A percentile compares a stretch with the other conserved stretches of the same genome.
Evolutionary conservation across 2,888 invertebrate genomes (phyloP).

Genomic region (Ryuthela nishihirai): DNA sequence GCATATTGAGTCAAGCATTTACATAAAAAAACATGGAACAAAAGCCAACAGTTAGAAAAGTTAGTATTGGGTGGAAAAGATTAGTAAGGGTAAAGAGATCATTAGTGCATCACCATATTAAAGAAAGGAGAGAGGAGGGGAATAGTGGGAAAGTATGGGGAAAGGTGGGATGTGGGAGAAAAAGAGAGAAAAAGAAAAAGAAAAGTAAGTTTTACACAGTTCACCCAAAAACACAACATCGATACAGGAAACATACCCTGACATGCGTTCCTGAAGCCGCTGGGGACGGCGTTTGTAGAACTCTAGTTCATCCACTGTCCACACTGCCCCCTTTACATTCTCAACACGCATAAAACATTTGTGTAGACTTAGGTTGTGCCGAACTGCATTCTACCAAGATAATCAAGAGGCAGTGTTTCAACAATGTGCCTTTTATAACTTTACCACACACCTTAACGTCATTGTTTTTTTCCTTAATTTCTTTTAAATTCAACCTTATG

Average conservation of each 20-base stretch:
- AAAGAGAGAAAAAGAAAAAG: conserved; percentile 16
- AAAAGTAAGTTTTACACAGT: conserved; percentile 15
- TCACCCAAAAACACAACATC: conserved; percentile 14
- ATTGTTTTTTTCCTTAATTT: no score
- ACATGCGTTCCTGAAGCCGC: conserved; percentile 43
- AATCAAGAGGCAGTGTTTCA: conserved; percentile 34
- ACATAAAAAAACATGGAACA: conserved; percentile 7
- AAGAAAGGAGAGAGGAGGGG: conserved; percentile 1
- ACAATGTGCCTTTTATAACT: conserved; percentile 12
- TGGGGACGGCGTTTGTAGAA: conserved; percentile 94
- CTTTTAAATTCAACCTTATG: no score
- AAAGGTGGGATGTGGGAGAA: conserved; percentile 13
- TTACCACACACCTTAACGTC: no score
- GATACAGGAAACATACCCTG: conserved; percentile 41
- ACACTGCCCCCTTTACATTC: conserved; percentile 99
- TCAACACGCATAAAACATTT: conserved; percentile 99
- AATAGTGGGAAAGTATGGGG: background rate
- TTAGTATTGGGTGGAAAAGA: background rate
- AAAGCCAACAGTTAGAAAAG: conserved; percentile 5
- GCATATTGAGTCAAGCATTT: background rate
- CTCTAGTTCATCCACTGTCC: conserved; percentile 99
- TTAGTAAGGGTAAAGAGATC: background rate
- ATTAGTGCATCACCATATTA: conserved; percentile 14
- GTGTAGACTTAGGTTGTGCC: conserved; percentile 99
- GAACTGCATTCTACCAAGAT: conserved; percentile 66